Conservation (phyloP, 2,113 vertebrate species). For the Sterrhoptilus dennistouni region DNA sequence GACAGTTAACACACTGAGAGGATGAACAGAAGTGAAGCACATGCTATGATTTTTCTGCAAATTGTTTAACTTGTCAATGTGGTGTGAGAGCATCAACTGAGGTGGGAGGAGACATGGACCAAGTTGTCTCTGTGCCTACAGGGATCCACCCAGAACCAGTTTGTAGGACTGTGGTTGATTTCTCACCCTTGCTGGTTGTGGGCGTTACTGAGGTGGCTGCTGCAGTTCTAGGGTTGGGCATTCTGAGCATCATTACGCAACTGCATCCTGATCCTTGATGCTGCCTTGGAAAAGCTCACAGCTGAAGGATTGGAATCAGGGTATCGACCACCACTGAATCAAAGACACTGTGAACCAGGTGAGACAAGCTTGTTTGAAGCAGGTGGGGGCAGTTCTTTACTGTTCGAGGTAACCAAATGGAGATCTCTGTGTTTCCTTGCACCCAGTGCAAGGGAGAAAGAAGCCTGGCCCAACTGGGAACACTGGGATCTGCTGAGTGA, state of each 20-base stretch:
- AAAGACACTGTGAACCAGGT: neutral
- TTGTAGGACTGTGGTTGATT: neutral
- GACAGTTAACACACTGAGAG: neutral
- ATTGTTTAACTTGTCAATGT: neutral
- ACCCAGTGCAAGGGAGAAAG: fast-evolving
- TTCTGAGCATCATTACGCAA: fast-evolving
- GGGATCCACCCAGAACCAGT: neutral
- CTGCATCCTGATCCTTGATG: neutral
- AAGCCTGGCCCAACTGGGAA: neutral
- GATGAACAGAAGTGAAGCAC: neutral
- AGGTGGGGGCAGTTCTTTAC: neutral
- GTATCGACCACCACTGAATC: neutral
- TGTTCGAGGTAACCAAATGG: neutral
- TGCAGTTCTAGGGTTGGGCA: fast-evolving
- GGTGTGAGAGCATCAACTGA: neutral
- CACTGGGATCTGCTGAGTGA: neutral
- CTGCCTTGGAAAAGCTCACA: neutral
- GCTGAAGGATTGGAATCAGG: neutral
- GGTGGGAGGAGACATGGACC: neutral
- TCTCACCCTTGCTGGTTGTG: fast-evolving
- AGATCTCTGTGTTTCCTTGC: neutral
- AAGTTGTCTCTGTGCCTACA: neutral
- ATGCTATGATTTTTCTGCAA: fast-evolving
- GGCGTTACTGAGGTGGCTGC: neutral
- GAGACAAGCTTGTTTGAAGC: neutral